These are phyloP conservation scores for Dissostichus mawsoni DNA, from an alignment of 2,113 vertebrate genomes.

Conservation along the genomic window DNA sequence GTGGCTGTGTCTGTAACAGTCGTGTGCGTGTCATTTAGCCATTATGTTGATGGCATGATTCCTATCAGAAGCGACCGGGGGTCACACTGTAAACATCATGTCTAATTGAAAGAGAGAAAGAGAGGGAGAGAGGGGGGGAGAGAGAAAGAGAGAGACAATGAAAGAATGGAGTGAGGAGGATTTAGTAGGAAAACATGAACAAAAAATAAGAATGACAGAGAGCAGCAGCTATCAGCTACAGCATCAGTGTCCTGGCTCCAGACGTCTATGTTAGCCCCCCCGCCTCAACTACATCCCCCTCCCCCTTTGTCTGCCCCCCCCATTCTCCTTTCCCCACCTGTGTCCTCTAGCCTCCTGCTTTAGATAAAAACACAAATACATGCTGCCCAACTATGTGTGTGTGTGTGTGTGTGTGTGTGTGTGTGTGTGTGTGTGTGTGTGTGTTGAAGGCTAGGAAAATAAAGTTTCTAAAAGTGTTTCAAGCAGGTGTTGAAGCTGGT, in stretches of 20 bases:
- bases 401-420: slow-evolving; percentile 13
- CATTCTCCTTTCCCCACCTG: slow-evolving; percentile 64
- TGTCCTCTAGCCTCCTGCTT: slow-evolving; percentile 23
- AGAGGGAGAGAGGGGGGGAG: slow-evolving; percentile 17
- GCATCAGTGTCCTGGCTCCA: slow-evolving; percentile 82
- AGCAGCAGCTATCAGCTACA: slow-evolving; percentile 68
- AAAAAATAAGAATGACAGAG: slow-evolving; percentile 44
- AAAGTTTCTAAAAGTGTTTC: background rate
- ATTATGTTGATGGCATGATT: slow-evolving; percentile 80
- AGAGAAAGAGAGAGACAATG: slow-evolving; percentile 23
- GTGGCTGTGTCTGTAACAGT: slow-evolving; percentile 65
- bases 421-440: slow-evolving; percentile 6
- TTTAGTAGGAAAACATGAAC: background rate
- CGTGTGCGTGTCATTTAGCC: slow-evolving; percentile 78
- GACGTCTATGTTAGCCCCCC: slow-evolving; percentile 62
- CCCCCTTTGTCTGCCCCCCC: slow-evolving; percentile 18
- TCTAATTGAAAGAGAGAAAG: slow-evolving; percentile 44
- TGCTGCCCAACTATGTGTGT: slow-evolving; percentile 10
- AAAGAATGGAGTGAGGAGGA: slow-evolving; percentile 17
- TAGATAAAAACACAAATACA: slow-evolving; percentile 29
- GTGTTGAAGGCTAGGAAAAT: too few species aligned
- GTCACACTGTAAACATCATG: slow-evolving; percentile 78
- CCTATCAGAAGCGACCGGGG: slow-evolving; percentile 73
- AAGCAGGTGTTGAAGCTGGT: slow-evolving; percentile 53
- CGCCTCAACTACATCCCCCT: slow-evolving; percentile 32